Conservation (phyloP, 2,888 invertebrate genomes). For the Tineola bisselliella region DNA sequence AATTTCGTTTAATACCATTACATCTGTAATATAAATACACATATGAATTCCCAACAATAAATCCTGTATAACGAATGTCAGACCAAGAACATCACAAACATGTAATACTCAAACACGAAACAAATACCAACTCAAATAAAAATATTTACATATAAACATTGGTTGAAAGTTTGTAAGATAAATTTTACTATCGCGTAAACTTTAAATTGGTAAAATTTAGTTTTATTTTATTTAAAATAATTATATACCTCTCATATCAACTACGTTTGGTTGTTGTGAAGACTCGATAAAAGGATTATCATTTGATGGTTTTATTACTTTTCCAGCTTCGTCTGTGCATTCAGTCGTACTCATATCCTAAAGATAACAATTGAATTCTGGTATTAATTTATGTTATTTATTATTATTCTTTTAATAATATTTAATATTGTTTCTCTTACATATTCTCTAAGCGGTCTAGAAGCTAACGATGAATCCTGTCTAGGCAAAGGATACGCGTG, state of each 20-base stretch:
- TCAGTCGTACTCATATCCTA: slow-evolving; percentile 83
- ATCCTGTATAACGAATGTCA: no score
- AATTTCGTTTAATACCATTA: slow-evolving; percentile 96
- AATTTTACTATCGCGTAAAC: no score
- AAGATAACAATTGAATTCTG: no score
- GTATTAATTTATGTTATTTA: background rate
- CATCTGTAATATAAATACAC: slow-evolving; percentile 73
- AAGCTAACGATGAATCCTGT: slow-evolving; percentile 68
- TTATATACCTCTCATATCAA: slow-evolving; percentile 89
- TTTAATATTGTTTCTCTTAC: slow-evolving; percentile 66
- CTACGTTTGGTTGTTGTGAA: slow-evolving; percentile 86
- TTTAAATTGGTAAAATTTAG: no score
- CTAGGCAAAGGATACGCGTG: slow-evolving; percentile 61
- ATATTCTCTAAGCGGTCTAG: slow-evolving; percentile 77
- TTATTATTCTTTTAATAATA: no score
- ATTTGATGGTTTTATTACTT: slow-evolving; percentile 77
- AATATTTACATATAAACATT: no score
- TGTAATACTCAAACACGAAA: no score
- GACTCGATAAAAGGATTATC: slow-evolving; percentile 95
- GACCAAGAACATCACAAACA: no score
- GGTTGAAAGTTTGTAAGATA: no score
- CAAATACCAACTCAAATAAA: no score
- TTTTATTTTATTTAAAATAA: no score
- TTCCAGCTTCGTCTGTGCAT: slow-evolving; percentile 80
- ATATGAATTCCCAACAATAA: no score